Percentiles rank a stretch among this genome's conserved stretches.
Evolutionary conservation across 1,140 invertebrate species (phyloP).

Genomic region (Venustaconcha ellipsiformis): DNA sequence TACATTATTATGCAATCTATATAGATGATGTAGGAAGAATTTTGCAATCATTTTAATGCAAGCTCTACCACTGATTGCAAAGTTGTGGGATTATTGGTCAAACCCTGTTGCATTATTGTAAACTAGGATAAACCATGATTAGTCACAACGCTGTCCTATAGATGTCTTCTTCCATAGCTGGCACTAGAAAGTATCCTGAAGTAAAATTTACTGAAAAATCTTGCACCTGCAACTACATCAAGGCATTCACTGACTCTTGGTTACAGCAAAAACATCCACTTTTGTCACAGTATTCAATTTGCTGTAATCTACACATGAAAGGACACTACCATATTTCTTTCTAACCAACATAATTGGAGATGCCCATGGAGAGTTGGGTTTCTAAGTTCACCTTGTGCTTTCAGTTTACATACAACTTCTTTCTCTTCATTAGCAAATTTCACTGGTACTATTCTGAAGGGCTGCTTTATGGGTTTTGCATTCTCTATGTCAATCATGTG

Average conservation of each 20-base stretch:
- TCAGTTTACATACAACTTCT: too few relatives aligned
- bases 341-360: neutral
- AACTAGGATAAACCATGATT: neutral
- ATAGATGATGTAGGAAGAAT: slow-evolving; percentile 8
- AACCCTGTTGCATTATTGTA: too few relatives aligned
- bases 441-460: neutral
- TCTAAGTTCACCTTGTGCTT: too few relatives aligned
- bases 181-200: neutral
- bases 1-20: neutral
- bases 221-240: too few relatives aligned
- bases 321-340: too few relatives aligned
- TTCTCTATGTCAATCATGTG: slow-evolving; percentile 7
- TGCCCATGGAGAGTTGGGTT: too few relatives aligned
- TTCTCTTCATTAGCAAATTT: neutral
- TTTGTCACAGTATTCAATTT: too few relatives aligned
- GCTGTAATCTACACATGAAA: too few relatives aligned
- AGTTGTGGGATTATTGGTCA: too few relatives aligned
- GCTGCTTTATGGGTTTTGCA: slow-evolving; percentile 3
- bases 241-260: too few relatives aligned
- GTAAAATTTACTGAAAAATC: too few relatives aligned
- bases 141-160: slow-evolving; percentile 16
- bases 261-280: too few relatives aligned
- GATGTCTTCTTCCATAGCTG: neutral
- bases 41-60: slow-evolving; percentile 36
- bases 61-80: neutral